These are phyloP conservation scores for Stegana nigrithorax DNA, from an alignment of 2,888 invertebrate species.

Conservation along the genomic window DNA sequence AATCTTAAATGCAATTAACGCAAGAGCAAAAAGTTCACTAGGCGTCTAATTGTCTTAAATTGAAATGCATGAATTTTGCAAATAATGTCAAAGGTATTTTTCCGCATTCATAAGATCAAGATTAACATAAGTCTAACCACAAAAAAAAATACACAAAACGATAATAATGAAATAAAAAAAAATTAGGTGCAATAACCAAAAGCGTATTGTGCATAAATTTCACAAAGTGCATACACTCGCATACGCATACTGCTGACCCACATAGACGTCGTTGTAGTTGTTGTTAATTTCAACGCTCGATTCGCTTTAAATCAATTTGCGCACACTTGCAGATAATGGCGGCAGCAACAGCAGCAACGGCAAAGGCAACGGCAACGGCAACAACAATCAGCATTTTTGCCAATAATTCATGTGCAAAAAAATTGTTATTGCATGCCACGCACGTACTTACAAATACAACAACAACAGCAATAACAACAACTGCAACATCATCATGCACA, in stretches of 20 bases:
- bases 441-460: conserved; percentile 43
- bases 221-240: conserved; percentile 33
- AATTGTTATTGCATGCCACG: conserved; percentile 44
- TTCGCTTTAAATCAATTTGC: conserved; percentile 12
- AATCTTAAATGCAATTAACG: too few species aligned
- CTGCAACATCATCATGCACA: conserved; percentile 53
- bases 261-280: neutral
- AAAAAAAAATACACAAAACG: too few species aligned
- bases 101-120: too few species aligned
- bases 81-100: too few species aligned
- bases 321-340: conserved; percentile 7
- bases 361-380: conserved; percentile 10
- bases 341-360: conserved; percentile 4
- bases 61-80: too few species aligned
- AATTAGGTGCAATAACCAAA: too few species aligned
- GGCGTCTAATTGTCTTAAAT: too few species aligned
- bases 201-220: too few species aligned
- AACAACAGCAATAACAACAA: conserved; percentile 36
- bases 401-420: conserved; percentile 16
- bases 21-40: too few species aligned
- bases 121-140: too few species aligned
- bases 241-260: conserved; percentile 11
- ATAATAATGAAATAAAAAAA: too few species aligned
- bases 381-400: conserved; percentile 8
- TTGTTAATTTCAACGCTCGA: neutral